A percentile compares a stretch with the other conserved stretches of the same genome.
phyloP scores from a whole-genome alignment of 2,797 vertebrate genomes.

The Sparus aurata region DNA sequence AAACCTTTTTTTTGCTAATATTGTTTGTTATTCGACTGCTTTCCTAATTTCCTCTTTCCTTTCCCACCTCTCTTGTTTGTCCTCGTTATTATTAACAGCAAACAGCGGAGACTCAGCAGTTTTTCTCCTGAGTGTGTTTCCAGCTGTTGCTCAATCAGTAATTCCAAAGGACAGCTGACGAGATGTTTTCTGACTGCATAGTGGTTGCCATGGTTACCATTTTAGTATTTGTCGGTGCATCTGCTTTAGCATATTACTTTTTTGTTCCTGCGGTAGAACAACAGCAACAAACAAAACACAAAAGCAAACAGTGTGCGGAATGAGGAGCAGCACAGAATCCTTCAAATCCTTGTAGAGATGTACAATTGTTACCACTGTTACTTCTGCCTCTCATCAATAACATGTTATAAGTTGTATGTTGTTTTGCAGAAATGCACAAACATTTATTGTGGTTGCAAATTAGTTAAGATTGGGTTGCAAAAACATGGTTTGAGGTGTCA shows the following conservation, averaged over 20 bases:
- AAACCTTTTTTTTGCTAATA: neutral
- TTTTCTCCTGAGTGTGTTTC: slow-evolving; percentile 19
- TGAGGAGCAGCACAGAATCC: neutral
- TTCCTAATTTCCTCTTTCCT: slow-evolving; percentile 10
- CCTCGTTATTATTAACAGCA: slow-evolving; percentile 35
- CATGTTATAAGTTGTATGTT: too few relatives aligned
- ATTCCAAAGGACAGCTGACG: slow-evolving; percentile 22
- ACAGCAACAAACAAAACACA: neutral
- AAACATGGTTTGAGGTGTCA: too few relatives aligned
- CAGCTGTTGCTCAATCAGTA: slow-evolving; percentile 38
- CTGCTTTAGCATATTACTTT: neutral
- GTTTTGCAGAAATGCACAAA: too few relatives aligned
- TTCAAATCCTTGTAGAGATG: neutral
- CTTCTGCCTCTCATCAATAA: slow-evolving; percentile 10
- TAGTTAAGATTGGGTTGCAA: too few relatives aligned
- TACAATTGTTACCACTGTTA: slow-evolving; percentile 15
- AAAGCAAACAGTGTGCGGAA: slow-evolving; percentile 2
- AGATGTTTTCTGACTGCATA: slow-evolving; percentile 4
- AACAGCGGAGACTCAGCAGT: slow-evolving; percentile 32
- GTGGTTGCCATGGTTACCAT: slow-evolving; percentile 6
- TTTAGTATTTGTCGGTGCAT: neutral
- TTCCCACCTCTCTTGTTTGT: slow-evolving; percentile 9
- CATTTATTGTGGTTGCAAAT: too few relatives aligned
- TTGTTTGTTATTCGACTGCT: neutral
- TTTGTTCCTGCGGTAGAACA: neutral